phyloP scores from a whole-genome alignment of 2,888 invertebrate genomes.

The Lumbricus terrestris region DNA sequence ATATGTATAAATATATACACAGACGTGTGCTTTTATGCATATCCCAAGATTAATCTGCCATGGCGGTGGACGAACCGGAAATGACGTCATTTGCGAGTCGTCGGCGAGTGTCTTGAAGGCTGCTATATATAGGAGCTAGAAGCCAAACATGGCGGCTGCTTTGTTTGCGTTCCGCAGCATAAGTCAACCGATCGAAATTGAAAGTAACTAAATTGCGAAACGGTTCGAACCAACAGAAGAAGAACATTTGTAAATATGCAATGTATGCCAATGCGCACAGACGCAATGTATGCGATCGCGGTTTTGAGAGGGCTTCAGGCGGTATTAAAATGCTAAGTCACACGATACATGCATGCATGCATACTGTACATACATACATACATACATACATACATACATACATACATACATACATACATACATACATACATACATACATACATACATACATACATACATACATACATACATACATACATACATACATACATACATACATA shows the following conservation, averaged over 20 bases:
- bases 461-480: neutral
- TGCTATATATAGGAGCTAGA: neutral
- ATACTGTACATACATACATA: neutral
- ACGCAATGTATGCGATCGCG: neutral
- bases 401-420: neutral
- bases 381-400: neutral
- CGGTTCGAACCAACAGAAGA: neutral
- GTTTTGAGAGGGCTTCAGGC: neutral
- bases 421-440: neutral
- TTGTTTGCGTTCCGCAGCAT: neutral
- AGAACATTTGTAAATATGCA: slow-evolving; percentile 3
- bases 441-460: slow-evolving; percentile 3
- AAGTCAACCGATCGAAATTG: neutral
- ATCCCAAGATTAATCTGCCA: neutral
- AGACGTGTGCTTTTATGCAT: no score
- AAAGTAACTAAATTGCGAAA: neutral
- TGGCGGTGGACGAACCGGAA: neutral
- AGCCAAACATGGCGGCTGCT: neutral
- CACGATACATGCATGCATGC: no score
- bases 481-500: neutral
- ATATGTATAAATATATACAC: no score
- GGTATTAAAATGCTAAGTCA: neutral
- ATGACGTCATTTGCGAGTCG: neutral
- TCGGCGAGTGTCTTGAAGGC: no score
- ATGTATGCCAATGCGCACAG: no score